These are phyloP conservation scores for Glaucidium brasilianum DNA, from an alignment of 2,113 vertebrate genomes.

Conservation along the genomic window DNA sequence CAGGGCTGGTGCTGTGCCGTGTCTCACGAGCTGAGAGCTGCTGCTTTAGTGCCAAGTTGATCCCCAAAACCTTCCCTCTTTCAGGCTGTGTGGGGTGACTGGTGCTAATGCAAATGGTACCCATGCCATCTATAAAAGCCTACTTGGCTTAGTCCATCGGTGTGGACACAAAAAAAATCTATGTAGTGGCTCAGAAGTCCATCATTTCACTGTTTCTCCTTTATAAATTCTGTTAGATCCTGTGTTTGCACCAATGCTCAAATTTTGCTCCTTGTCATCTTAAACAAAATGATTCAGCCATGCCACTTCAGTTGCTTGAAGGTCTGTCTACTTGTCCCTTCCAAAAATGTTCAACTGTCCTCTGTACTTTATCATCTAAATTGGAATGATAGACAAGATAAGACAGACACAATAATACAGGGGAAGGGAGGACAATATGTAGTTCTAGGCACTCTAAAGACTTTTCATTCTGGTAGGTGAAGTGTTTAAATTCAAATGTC, in stretches of 20 bases:
- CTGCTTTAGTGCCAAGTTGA: not conserved
- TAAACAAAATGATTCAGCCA: not conserved
- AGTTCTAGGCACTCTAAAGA: not conserved
- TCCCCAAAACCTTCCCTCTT: not conserved
- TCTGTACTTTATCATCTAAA: accelerated
- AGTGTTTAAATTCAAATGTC: not conserved
- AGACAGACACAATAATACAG: not conserved
- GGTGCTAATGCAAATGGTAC: too few relatives aligned
- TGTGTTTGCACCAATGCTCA: not conserved
- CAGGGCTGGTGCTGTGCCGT: too few relatives aligned
- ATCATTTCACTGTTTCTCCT: not conserved
- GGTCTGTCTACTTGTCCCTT: not conserved
- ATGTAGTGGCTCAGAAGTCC: not conserved
- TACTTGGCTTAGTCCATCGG: not conserved
- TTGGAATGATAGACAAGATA: not conserved
- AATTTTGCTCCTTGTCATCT: not conserved
- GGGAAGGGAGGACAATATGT: accelerated
- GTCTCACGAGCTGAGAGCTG: not conserved
- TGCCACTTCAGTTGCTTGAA: not conserved
- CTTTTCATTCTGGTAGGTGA: not conserved
- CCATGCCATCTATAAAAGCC: not conserved
- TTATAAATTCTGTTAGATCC: not conserved
- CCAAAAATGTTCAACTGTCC: not conserved
- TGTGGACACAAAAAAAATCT: not conserved
- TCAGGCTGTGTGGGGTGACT: not conserved